Evolutionary conservation across 1,140 invertebrate species (phyloP), one percentile per base, ranked within the genome.

Genomic region (Sarcophaga peregrina): DNA sequence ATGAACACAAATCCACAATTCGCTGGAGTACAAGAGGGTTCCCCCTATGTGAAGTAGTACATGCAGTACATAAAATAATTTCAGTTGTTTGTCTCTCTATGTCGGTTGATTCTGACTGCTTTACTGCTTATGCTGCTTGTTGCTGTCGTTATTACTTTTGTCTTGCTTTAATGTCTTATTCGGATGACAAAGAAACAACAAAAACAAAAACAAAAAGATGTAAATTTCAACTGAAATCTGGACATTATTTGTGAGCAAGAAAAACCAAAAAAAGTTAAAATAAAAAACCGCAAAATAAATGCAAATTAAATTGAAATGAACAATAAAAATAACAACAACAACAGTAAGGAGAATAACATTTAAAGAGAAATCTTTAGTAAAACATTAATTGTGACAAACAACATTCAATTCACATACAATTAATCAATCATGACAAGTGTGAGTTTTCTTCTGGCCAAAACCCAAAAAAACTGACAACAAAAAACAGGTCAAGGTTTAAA

Each of bases 341-440:
- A 37, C 25, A 37, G 4, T 4, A 37, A 37, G 4, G 25, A 37
- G 25, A 37, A 37, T 4, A 37, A 37, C 25, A 37, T 37, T 37
- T 37, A 37, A 37, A 10, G n/a, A 80, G 13, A 25, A 76, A 76
- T 47, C 45, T 76, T 76, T 76, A 76, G 54, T 37, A 25, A 58
- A 80, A 80, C 50, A 80, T 80, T 54, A 80, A 80, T 80, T 80
- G 78, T 80, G 78, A 80, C 78, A 80, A 80, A 80, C 54, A 50
- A 80, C 37, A 20, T 46, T 76, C 47, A 76, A n/a, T n/a, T n/a
- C n/a, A 76, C 8, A 46, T n/a, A 45, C 45, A 76, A 76, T 76
- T 47, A 76, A 76, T 76, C 45, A 47, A 76, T 47, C 46, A 76
- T 76, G 74, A 76, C 74, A 76, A 76, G 74, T 76, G 74, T 47